Evolutionary conservation across 2,888 invertebrate species (phyloP).

Genomic region (Drosophila gaucha): DNA sequence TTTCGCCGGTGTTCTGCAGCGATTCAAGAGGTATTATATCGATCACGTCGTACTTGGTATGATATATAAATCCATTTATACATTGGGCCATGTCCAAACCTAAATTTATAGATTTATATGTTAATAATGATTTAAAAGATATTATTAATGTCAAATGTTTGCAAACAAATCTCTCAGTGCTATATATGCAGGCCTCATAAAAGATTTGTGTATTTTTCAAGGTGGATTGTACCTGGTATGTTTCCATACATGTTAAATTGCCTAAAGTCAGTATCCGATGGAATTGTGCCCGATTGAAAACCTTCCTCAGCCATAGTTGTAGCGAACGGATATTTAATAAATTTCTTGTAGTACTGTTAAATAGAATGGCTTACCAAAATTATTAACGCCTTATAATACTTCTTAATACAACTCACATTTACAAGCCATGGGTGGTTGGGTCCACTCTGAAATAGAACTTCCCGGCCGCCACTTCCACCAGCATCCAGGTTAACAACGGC

Average conservation of each 20-base stretch:
- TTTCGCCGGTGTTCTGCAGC: slow-evolving; percentile 90
- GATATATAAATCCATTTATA: slow-evolving; percentile 91
- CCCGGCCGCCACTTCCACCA: slow-evolving; percentile 95
- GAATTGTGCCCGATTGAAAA: slow-evolving; percentile 88
- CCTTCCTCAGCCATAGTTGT: slow-evolving; percentile 87
- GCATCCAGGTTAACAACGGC: slow-evolving; percentile 96
- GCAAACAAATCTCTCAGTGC: too few relatives aligned
- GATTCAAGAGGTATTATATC: slow-evolving; percentile 88
- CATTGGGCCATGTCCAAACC: slow-evolving; percentile 91
- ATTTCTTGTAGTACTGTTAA: slow-evolving; percentile 84
- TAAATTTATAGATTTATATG: too few relatives aligned
- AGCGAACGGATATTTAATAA: slow-evolving; percentile 87
- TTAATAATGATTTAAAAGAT: too few relatives aligned
- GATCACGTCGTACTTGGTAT: slow-evolving; percentile 89
- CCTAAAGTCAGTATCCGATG: slow-evolving; percentile 89
- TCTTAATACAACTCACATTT: slow-evolving; percentile 79
- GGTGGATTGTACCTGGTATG: slow-evolving; percentile 65
- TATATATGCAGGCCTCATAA: too few relatives aligned
- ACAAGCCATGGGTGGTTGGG: slow-evolving; percentile 90
- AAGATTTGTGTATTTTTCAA: too few relatives aligned
- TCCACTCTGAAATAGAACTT: slow-evolving; percentile 94
- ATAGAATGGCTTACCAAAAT: neutral
- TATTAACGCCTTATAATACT: neutral
- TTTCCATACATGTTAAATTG: slow-evolving; percentile 85
- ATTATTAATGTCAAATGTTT: too few relatives aligned